Evolutionary conservation across 2,797 vertebrate species (phyloP).

Genomic region (Eutrigla gurnardus): DNA sequence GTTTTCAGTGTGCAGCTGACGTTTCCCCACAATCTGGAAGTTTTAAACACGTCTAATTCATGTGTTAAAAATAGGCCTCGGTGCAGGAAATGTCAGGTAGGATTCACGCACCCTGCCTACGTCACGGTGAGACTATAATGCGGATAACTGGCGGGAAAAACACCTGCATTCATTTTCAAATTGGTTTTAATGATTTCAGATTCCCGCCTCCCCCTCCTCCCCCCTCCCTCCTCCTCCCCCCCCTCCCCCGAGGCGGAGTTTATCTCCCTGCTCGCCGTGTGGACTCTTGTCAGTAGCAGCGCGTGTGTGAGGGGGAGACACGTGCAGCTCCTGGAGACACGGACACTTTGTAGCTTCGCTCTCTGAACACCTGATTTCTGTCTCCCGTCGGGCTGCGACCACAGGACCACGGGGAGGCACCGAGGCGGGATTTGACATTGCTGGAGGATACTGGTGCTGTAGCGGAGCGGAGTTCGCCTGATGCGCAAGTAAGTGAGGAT

Average conservation of each 20-base stretch:
- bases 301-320: constrained; percentile 52
- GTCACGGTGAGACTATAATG: constrained; percentile 6
- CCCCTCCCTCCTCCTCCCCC: constrained; percentile 15
- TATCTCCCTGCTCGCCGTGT: constrained; percentile 65
- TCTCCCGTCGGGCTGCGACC: neutral
- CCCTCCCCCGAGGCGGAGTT: constrained; percentile 74
- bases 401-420: neutral
- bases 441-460: constrained; percentile 37
- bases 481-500: constrained; percentile 72
- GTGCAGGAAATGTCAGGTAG: neutral
- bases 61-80: neutral
- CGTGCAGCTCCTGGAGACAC: constrained; percentile 12
- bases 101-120: constrained; percentile 20
- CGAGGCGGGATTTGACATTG: constrained; percentile 27
- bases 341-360: constrained; percentile 22
- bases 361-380: neutral
- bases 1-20: neutral
- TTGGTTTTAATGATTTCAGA: constrained; percentile 54
- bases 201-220: constrained; percentile 62
- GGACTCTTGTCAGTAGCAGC: constrained; percentile 78
- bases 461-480: constrained; percentile 53
- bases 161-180: constrained; percentile 57
- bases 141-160: constrained; percentile 42
- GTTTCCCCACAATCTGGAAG: neutral
- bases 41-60: constrained; percentile 4